Evolutionary conservation across 1,140 invertebrate species (phyloP).

Genomic region (Halyomorpha halys): DNA sequence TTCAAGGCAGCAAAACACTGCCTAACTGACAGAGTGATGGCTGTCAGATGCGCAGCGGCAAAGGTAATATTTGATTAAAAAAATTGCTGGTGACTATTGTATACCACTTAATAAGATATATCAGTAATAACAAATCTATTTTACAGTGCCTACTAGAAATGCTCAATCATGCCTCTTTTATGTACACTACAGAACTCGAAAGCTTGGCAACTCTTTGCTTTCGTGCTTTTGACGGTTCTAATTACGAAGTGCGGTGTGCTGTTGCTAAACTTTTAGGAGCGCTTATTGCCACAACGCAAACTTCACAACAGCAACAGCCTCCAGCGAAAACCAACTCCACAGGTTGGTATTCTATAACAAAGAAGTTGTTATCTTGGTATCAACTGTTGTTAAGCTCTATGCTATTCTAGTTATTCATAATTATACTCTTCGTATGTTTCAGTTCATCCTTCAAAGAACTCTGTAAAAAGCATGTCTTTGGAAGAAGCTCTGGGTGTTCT

Average conservation of each 20-base stretch:
- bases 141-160: conserved; percentile 74
- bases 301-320: conserved; percentile 8
- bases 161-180: conserved; percentile 76
- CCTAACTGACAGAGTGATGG: conserved; percentile 80
- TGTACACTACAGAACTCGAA: conserved; percentile 83
- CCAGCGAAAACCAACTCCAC: conserved; percentile 14
- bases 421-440: too few species aligned
- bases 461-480: conserved; percentile 36
- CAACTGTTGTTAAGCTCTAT: too few species aligned
- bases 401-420: too few species aligned
- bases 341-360: not conserved
- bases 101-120: not conserved
- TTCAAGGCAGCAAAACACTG: conserved; percentile 79
- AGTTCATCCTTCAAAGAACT: not conserved
- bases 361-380: conserved; percentile 6
- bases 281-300: conserved; percentile 66
- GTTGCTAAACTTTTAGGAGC: conserved; percentile 84
- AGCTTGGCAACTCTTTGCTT: conserved; percentile 80
- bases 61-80: conserved; percentile 46
- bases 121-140: not conserved
- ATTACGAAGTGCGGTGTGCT: conserved; percentile 86
- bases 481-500: conserved; percentile 87
- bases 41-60: conserved; percentile 76
- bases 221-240: conserved; percentile 83
- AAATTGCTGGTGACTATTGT: too few species aligned